A percentile compares a stretch with the other conserved stretches of the same genome.
These are phyloP conservation scores for Zaprionus tsacasi DNA, from an alignment of 1,140 invertebrate genomes.

Conservation along the genomic window DNA sequence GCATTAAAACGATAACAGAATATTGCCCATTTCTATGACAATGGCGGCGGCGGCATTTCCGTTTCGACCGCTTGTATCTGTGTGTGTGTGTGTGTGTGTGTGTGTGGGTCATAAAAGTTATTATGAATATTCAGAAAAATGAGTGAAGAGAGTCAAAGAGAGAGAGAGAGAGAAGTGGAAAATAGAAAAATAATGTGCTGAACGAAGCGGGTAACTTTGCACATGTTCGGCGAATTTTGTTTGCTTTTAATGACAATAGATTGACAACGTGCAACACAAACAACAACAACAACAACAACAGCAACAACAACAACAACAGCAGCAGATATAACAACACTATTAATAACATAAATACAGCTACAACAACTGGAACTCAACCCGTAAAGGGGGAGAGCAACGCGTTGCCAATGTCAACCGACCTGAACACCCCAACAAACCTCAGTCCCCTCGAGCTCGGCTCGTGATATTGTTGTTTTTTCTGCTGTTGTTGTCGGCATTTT, in stretches of 20 bases:
- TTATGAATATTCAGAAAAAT: slow-evolving; percentile 36
- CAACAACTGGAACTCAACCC: slow-evolving; percentile 14
- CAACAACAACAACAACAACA: neutral
- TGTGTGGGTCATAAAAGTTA: slow-evolving; percentile 30
- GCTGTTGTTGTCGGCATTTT: slow-evolving; percentile 57
- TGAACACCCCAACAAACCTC: slow-evolving; percentile 73
- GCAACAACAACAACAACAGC: slow-evolving; percentile 32
- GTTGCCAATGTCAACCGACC: slow-evolving; percentile 79
- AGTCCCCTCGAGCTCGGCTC: slow-evolving; percentile 13
- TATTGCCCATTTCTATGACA: slow-evolving; percentile 38
- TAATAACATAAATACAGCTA: slow-evolving; percentile 69
- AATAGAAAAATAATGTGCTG: slow-evolving; percentile 30
- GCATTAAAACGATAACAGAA: slow-evolving; percentile 10
- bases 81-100: neutral
- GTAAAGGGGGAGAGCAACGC: slow-evolving; percentile 14
- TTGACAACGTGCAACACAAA: slow-evolving; percentile 67
- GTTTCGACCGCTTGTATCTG: neutral
- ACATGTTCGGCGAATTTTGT: slow-evolving; percentile 55
- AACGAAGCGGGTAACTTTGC: slow-evolving; percentile 44
- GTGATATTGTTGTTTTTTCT: neutral
- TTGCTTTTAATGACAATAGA: slow-evolving; percentile 79
- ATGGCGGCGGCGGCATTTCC: neutral
- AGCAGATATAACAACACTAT: slow-evolving; percentile 67
- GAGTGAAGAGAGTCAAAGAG: neutral
- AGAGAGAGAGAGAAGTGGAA: neutral